A percentile compares a stretch with the other conserved stretches of the same genome.
These are phyloP conservation scores for Drosophila kikkawai DNA, from an alignment of 1,140 invertebrate genomes.

Conservation along the genomic window DNA sequence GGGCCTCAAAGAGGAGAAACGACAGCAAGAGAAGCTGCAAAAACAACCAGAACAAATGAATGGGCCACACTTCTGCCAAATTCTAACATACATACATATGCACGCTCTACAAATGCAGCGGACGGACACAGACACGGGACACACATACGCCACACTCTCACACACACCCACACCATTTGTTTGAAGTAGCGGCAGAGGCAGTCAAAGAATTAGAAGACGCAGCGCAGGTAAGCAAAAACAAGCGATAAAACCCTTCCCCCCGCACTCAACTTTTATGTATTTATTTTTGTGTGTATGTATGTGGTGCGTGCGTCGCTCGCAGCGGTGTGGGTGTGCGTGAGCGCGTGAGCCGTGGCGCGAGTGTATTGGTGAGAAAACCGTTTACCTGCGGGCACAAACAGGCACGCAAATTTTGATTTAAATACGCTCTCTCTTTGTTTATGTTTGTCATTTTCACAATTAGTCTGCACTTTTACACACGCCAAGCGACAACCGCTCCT, in stretches of 20 bases:
- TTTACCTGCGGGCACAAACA: conserved; percentile 38
- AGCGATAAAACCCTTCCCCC: conserved; percentile 51
- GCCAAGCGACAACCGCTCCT: conserved; percentile 27
- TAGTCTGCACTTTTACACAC: conserved; percentile 61
- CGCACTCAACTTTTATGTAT: conserved; percentile 21
- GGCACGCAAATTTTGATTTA: conserved; percentile 16
- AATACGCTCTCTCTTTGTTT: conserved; percentile 60
- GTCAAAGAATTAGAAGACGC: conserved; percentile 41
- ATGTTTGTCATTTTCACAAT: conserved; percentile 66
- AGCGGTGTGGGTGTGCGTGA: conserved; percentile 35
- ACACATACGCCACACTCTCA: conserved; percentile 37
- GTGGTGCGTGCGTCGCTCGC: conserved; percentile 38
- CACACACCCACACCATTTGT: conserved; percentile 53
- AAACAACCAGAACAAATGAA: conserved; percentile 59
- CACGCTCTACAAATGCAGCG: conserved; percentile 33
- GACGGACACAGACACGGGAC: conserved; percentile 16
- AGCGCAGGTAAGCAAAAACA: conserved; percentile 69
- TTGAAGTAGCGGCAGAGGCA: conserved; percentile 41
- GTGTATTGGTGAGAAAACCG: conserved; percentile 28
- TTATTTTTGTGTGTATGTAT: conserved; percentile 52
- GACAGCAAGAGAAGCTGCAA: conserved; percentile 47
- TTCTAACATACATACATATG: conserved; percentile 53
- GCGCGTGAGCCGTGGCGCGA: conserved; percentile 11
- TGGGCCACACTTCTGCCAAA: conserved; percentile 63
- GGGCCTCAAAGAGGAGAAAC: conserved; percentile 38